phyloP scores from a whole-genome alignment of 2,797 vertebrate genomes.

The Peromyscus nudipes region DNA sequence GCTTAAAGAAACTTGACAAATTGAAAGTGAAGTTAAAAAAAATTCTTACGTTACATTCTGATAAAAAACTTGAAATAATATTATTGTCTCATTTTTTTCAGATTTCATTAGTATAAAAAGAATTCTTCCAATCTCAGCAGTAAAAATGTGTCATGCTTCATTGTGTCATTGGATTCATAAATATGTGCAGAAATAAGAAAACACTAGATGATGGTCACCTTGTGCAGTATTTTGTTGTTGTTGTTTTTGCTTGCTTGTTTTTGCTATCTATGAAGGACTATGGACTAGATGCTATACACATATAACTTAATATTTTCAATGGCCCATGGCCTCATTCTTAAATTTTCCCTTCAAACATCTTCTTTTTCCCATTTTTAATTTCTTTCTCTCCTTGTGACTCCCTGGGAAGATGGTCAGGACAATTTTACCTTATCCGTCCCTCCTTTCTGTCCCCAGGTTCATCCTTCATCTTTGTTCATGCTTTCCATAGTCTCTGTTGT shows the following conservation, averaged over 20 bases:
- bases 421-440: background rate
- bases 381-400: background rate
- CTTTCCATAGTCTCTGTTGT: background rate
- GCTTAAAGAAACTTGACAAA: constrained; percentile 36
- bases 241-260: background rate
- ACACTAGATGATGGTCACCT: background rate
- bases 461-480: background rate
- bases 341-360: background rate
- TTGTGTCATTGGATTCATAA: background rate
- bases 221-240: background rate
- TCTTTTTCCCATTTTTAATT: background rate
- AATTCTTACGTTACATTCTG: constrained; percentile 6
- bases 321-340: background rate
- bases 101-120: background rate
- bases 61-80: background rate
- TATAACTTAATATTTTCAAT: background rate
- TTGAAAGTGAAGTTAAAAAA: constrained; percentile 29
- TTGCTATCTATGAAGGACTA: background rate
- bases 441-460: background rate
- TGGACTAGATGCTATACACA: background rate
- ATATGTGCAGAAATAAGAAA: background rate
- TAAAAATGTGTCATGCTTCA: constrained; percentile 10
- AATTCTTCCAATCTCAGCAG: background rate
- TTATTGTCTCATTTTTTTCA: background rate
- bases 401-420: background rate